phyloP scores from a whole-genome alignment of 2,888 invertebrate genomes.

The Pogonocherus hispidulus region DNA sequence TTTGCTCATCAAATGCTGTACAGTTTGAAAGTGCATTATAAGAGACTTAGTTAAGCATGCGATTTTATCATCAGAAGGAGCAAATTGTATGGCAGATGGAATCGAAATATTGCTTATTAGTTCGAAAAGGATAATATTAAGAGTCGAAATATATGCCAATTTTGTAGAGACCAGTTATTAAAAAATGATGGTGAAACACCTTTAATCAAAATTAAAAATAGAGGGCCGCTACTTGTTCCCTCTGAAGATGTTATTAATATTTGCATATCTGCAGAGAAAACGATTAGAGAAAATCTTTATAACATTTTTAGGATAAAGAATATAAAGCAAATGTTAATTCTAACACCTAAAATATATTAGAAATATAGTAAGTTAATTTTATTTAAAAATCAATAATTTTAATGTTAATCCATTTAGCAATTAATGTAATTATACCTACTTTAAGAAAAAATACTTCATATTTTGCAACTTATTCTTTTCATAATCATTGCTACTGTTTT shows the following conservation, averaged over 20 bases:
- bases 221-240: not conserved
- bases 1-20: too few species aligned
- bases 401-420: too few species aligned
- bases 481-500: too few species aligned
- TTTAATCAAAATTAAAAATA: slow-evolving; percentile 3
- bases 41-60: not conserved
- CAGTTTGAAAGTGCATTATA: slow-evolving; percentile 44
- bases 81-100: not conserved
- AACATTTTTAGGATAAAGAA: not conserved
- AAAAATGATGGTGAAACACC: not conserved
- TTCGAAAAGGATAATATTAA: not conserved
- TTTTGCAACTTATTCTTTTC: too few species aligned
- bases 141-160: not conserved
- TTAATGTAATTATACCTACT: too few species aligned
- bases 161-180: slow-evolving; percentile 1
- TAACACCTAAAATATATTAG: not conserved
- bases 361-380: slow-evolving; percentile 4
- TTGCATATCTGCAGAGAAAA: slow-evolving; percentile 5
- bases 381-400: not conserved
- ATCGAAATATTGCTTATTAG: not conserved
- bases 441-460: too few species aligned
- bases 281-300: not conserved
- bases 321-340: not conserved
- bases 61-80: not conserved
- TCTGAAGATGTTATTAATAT: slow-evolving; percentile 11